phyloP scores from a whole-genome alignment of 37 sponge, comb jelly and placozoan genomes.

The Geodia barretti region DNA sequence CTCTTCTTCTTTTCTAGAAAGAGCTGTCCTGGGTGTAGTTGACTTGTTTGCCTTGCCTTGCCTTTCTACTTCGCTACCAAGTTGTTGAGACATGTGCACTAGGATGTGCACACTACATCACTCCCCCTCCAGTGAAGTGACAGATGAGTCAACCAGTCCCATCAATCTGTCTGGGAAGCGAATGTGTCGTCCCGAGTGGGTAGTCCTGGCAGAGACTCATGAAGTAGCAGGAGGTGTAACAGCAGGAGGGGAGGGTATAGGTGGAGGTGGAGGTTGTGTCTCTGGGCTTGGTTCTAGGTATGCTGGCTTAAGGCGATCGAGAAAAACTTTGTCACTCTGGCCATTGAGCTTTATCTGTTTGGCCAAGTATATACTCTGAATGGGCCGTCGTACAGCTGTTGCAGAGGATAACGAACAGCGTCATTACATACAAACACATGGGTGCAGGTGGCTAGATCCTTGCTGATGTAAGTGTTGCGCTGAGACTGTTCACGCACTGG shows the following conservation, averaged over 20 bases:
- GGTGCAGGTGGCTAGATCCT: conserved; percentile 16
- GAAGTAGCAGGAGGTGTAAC: too few species aligned
- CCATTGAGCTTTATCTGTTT: conserved; percentile 28
- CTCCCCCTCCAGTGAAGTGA: background rate
- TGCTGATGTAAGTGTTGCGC: conserved; percentile 5
- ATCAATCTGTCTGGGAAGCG: background rate
- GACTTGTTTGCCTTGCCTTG: background rate
- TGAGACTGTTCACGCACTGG: conserved; percentile 18
- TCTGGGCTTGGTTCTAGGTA: background rate
- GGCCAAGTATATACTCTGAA: too few species aligned
- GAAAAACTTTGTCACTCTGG: conserved; percentile 2
- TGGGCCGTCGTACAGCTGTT: conserved; percentile 48
- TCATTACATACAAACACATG: conserved; percentile 48
- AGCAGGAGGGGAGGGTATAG: background rate
- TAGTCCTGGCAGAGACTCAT: too few species aligned
- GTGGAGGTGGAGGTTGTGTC: background rate
- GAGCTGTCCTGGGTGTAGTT: too few species aligned
- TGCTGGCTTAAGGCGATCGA: conserved; percentile 52
- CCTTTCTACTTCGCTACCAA: background rate
- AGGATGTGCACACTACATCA: background rate
- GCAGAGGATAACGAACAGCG: conserved; percentile 31
- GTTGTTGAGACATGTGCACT: background rate
- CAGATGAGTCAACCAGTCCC: background rate
- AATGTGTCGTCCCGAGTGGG: background rate
- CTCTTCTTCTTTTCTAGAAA: too few species aligned